These are phyloP conservation scores for Sinodicranocentrus sp. DNA, from an alignment of 2,888 invertebrate genomes.

Conservation along the genomic window DNA sequence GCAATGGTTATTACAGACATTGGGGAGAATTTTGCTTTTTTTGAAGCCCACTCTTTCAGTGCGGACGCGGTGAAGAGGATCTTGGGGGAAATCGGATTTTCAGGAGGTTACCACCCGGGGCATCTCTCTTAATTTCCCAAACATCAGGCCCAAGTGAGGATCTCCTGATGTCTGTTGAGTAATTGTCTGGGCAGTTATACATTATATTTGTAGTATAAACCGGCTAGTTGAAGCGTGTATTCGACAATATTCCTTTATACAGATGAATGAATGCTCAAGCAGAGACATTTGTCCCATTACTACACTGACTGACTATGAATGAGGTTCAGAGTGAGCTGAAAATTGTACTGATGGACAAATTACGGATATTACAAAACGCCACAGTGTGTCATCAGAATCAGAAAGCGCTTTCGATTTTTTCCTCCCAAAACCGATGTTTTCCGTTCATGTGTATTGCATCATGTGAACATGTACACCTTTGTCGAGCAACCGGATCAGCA, in stretches of 20 bases:
- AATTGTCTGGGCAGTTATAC: background rate
- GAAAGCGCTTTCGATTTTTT: background rate
- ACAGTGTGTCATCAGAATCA: too few species aligned
- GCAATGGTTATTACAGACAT: too few species aligned
- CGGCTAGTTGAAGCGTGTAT: background rate
- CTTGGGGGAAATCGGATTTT: conserved; percentile 29
- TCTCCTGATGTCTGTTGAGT: background rate
- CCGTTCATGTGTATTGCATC: background rate
- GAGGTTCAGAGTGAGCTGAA: too few species aligned
- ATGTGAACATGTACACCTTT: background rate
- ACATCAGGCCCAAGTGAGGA: background rate
- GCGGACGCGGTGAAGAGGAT: background rate
- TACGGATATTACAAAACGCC: too few species aligned
- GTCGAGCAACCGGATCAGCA: background rate
- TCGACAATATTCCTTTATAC: too few species aligned
- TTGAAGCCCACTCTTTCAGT: background rate
- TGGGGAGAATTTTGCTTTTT: too few species aligned
- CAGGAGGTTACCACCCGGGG: conserved; percentile 22
- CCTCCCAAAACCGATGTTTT: background rate
- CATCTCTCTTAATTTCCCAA: background rate
- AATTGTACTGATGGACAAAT: too few species aligned
- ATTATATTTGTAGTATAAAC: background rate
- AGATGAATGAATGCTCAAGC: background rate
- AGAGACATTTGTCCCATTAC: too few species aligned
- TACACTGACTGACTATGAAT: too few species aligned